Base-by-base conservation (phyloP, 2,113 vertebrate genomes). In the Pterocles orientalis region DNA sequence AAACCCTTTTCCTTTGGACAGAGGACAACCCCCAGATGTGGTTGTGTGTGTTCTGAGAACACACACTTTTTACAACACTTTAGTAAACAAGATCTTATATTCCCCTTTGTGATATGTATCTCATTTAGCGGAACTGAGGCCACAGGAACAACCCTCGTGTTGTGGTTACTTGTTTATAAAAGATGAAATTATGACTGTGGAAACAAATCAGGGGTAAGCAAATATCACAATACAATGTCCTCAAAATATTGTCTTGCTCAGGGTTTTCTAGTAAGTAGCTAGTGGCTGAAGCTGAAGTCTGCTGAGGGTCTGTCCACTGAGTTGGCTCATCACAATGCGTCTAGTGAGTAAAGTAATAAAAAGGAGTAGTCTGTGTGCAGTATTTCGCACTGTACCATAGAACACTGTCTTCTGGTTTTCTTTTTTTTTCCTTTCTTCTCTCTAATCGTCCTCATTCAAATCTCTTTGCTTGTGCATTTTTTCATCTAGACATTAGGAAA, bases 71-170 rank as follows among this genome's bases (percentile, higher is more conserved):
- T 12, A 43, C 2, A 60, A 8, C 6, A 33, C 2, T 29, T 58
- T n/a, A 39, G 9, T 26, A 71, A 88, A 70, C 26, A 41, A 41
- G 56, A 66, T 41, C 75, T 78, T 15, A 1, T 65, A 48, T 70
- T 72, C 4, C 2, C 1, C 2, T 65, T 90, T 57, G n/a, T 34
- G 6, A 7, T 43, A 65, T 3, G 0, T 18, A 19, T 57, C 8
- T 8, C 12, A 13, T 50, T 8, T 14, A 14, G 39, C 34, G 16
- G 26, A 70, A 54, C 7, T 29, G 9, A 25, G 14, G 33, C 9
- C 0, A 1, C 10, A 16, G 36, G 34, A 65, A 9, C 8, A 77
- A 4, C 3, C 2, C 13, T 1, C 4, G 5, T 28, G 8, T 39
- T 80, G 39, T 79, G 26, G 34, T 33, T 79, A 23, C 10, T 48